Evolutionary conservation across 2,888 invertebrate species (phyloP), one percentile per base, ranked within the genome.

Genomic region (Lepidocyrtoides sp.): DNA sequence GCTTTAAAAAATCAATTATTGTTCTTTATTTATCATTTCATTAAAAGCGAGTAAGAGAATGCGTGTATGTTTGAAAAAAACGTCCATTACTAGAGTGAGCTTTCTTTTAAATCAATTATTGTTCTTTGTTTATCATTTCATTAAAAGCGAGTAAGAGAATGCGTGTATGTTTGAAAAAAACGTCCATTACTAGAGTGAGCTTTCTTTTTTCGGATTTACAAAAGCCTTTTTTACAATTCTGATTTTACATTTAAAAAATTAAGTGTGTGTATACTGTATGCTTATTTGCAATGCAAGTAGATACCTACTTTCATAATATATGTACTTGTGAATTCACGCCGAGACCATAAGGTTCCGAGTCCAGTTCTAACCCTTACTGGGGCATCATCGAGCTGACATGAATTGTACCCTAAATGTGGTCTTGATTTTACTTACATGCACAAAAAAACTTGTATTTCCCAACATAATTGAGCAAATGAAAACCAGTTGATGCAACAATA

Each of bases 1-100:
- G n/a, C 20, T 83, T 63, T 57, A 29, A 72, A 86, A 66, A 60
- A 77, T 82, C n/a, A 36, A 82, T 51, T 48, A 72, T 72, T 77
- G 41, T 17, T 77, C n/a, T 57, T 20, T 32, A 1, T 36, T 23
- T 10, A 57, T 81, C 17, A 17, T 69, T 69, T 20, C 72, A 72
- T 72, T 44, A 44, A 23, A 72, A 44, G 36, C 26, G 60, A 17
- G n/a, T n/a, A 51, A 8, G 14, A 14, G 14, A 12, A 20, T 4
- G 57, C 51, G 51, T 8, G 32, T 29, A 4, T 66, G 63, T 26
- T 32, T 66, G 29, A 14, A 32, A 32, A n/a, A 10, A 32, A 32
- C 7, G 32, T n/a, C 14, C 29, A 1, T 26, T 32, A 17, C n/a
- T 51, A n/a, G 17, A 51, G 17, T 14, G 20, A 66, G 63, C 32